A percentile compares a stretch with the other conserved stretches of the same genome.
Evolutionary conservation across 2,888 invertebrate genomes (phyloP).

Genomic region (Temnothorax ravouxi): DNA sequence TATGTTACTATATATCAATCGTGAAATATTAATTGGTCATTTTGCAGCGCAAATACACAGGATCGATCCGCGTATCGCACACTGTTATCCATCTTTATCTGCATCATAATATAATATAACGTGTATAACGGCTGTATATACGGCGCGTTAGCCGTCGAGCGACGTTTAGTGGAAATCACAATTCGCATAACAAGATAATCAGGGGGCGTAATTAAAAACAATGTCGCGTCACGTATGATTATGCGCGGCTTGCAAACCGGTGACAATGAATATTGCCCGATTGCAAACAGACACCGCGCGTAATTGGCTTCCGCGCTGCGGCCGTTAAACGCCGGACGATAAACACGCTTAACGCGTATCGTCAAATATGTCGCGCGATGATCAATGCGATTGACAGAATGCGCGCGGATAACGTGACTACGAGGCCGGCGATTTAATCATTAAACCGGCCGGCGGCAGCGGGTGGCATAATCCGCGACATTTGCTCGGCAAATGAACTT

Average conservation of each 20-base stretch:
- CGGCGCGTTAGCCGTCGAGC: not conserved
- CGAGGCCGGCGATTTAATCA: conserved; percentile 57
- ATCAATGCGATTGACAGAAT: conserved; percentile 68
- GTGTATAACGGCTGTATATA: not conserved
- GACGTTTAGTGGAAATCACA: conserved; percentile 56
- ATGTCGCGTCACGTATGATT: conserved; percentile 56
- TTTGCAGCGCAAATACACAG: conserved; percentile 12
- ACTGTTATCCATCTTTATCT: conserved; percentile 31
- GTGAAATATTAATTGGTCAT: conserved; percentile 30
- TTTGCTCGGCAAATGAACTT: conserved; percentile 23
- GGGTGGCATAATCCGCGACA: conserved; percentile 56
- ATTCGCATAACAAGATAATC: conserved; percentile 58
- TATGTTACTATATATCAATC: not conserved
- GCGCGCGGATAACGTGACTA: conserved; percentile 57
- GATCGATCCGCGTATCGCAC: not conserved
- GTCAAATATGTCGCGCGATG: conserved; percentile 69
- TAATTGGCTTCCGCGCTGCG: conserved; percentile 67
- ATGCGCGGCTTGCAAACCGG: conserved; percentile 49
- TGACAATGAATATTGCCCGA: conserved; percentile 58
- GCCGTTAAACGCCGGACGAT: conserved; percentile 67
- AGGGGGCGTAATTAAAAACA: conserved; percentile 56
- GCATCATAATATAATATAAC: not conserved
- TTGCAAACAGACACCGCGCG: conserved; percentile 60
- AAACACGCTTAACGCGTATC: conserved; percentile 69
- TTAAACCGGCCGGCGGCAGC: conserved; percentile 59